These are phyloP conservation scores for Engraulis encrasicolus DNA, from an alignment of 2,113 vertebrate genomes.

Conservation along the genomic window DNA sequence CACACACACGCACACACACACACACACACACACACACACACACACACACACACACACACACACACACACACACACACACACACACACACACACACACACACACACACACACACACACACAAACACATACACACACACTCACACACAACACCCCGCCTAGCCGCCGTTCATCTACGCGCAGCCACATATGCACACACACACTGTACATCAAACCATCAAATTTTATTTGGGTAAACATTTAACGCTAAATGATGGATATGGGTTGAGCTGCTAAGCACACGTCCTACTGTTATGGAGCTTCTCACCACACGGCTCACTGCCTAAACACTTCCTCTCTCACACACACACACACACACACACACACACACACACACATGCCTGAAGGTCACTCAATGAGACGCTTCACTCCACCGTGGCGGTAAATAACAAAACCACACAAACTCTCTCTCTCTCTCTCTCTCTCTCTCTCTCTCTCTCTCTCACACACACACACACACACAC, in stretches of 20 bases:
- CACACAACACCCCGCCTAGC: too few relatives aligned
- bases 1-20: neutral
- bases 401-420: conserved; percentile 18
- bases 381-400: conserved; percentile 51
- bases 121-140: too few relatives aligned
- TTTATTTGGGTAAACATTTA: conserved; percentile 40
- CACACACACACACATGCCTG: conserved; percentile 30
- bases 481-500: too few relatives aligned
- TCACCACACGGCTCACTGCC: conserved; percentile 37
- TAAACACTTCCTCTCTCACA: conserved; percentile 51
- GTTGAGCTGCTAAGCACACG: conserved; percentile 30
- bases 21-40: too few relatives aligned
- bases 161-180: too few relatives aligned
- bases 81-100: neutral
- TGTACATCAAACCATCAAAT: conserved; percentile 28
- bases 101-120: too few relatives aligned
- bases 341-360: too few relatives aligned
- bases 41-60: too few relatives aligned
- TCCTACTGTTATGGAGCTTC: conserved; percentile 31
- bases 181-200: neutral
- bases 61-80: neutral
- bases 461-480: too few relatives aligned
- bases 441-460: too few relatives aligned
- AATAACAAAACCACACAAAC: conserved; percentile 22
- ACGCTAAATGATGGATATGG: conserved; percentile 46